Evolutionary conservation across 2,113 vertebrate genomes (phyloP).

Genomic region (Recurvirostra avosetta): DNA sequence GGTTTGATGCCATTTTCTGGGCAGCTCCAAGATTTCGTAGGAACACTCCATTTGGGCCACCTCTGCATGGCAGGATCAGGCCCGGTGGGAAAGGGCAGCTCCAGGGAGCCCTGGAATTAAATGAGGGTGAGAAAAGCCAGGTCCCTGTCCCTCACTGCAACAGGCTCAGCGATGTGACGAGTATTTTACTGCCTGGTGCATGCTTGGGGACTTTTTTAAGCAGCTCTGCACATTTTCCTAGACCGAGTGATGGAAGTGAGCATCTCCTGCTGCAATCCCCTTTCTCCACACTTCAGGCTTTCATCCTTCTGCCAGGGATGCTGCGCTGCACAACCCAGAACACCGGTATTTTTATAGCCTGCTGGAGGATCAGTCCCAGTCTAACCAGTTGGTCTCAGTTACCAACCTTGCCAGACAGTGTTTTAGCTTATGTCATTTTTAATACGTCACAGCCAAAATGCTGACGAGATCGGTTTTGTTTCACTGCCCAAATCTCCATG

Average conservation of each 20-base stretch:
- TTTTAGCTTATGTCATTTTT: constrained; percentile 46
- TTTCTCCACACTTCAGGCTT: neutral
- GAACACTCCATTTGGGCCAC: rapidly evolving
- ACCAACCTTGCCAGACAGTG: neutral
- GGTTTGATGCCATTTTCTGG: neutral
- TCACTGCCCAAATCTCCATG: neutral
- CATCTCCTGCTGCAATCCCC: neutral
- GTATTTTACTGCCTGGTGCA: neutral
- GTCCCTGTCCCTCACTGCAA: neutral
- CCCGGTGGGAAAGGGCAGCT: neutral
- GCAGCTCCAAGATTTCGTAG: neutral
- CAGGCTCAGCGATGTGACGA: neutral
- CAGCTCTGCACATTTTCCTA: neutral
- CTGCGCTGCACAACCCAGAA: neutral
- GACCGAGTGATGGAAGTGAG: neutral
- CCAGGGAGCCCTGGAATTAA: neutral
- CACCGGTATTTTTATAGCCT: neutral
- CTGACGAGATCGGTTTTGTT: neutral
- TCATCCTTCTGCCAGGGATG: neutral
- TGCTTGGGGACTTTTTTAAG: neutral
- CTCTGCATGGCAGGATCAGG: neutral
- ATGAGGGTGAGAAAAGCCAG: rapidly evolving
- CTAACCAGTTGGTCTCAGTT: constrained; percentile 15
- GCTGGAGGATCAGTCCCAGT: constrained; percentile 25
- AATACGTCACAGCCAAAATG: constrained; percentile 13